phyloP scores from a whole-genome alignment of 2,888 invertebrate genomes.

The Acanthosoma haemorrhoidale region DNA sequence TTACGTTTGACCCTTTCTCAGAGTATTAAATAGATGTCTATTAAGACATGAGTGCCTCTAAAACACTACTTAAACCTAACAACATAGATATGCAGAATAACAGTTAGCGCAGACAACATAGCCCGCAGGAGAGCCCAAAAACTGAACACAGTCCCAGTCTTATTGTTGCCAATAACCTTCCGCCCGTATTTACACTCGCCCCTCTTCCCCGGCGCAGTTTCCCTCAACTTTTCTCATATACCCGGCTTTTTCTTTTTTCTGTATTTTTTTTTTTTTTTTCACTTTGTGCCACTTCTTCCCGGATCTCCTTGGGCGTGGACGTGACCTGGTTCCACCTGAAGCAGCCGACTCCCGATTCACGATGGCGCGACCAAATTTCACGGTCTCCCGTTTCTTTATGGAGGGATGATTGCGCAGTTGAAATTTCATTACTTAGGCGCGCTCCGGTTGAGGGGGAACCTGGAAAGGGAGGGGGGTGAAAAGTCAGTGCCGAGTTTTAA shows the following conservation, averaged over 20 bases:
- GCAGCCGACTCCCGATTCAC: background rate
- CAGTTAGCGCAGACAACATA: no score
- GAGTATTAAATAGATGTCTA: no score
- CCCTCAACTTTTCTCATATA: constrained; percentile 20
- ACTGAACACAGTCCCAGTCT: background rate
- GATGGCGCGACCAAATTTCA: background rate
- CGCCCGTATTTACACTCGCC: background rate
- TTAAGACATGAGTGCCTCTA: no score
- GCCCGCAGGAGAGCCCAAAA: no score
- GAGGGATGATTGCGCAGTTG: background rate
- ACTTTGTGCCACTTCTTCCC: background rate
- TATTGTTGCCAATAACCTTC: background rate
- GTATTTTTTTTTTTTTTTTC: constrained; percentile 1
- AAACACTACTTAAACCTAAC: no score
- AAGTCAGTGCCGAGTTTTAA: background rate
- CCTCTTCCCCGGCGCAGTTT: background rate
- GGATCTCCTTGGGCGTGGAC: background rate
- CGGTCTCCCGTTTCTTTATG: background rate
- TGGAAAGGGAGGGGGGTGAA: background rate
- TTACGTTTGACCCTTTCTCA: no score
- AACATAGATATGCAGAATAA: no score
- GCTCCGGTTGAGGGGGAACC: no score
- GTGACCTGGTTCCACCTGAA: constrained; percentile 10
- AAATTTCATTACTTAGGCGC: background rate
- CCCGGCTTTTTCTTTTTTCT: background rate